Base-by-base conservation (phyloP, 2,797 vertebrate genomes). In the Amazona finschi region DNA sequence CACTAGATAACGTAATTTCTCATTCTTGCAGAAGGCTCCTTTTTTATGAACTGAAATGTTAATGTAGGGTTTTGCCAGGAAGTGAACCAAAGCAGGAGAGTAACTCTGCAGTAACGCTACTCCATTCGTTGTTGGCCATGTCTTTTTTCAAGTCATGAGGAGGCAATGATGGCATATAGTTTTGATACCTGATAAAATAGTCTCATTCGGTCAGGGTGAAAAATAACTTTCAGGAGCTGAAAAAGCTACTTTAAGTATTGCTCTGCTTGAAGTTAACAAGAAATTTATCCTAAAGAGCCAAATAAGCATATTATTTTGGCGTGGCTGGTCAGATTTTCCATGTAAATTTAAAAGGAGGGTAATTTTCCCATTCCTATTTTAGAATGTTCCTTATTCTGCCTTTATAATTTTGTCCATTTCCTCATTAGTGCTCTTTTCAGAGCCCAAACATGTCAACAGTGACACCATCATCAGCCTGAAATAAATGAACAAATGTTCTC, bases 321-420 rank as follows among this genome's bases (percentile, higher is more conserved):
- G 0, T 64, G 87, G 91, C 94, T 95, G 85, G 96, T 96, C 72
- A 85, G 93, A 90, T 93, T 96, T 93, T 88, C 81, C 60, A 41
- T 90, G 79, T 92, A 58, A 71, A 90, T 71, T 88, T 92, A 64
- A 85, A 80, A 76, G 72, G 33, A 86, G 71, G 13, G 22, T 93
- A 93, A 92, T 91, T 88, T 94, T 94, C 80, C 85, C 22, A 44
- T 85, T 92, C 76, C 87, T 87, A 73, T 97, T 96, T 95, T 93
- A 92, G 82, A 95, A 81, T 60, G 69, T 81, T 79, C 77, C 44
- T 74, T 77, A 77, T 80, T 78, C 93, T 74, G 55, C 82, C 75
- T 90, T 94, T 89, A 60, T 74, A 77, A 86, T 92, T 89, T 60
- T 64, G 66, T 94, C 76, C 81, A 85, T 94, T 95, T 94, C 90